Evolutionary conservation across 2,797 vertebrate genomes (phyloP).

Genomic region (Coregonus suidteri): DNA sequence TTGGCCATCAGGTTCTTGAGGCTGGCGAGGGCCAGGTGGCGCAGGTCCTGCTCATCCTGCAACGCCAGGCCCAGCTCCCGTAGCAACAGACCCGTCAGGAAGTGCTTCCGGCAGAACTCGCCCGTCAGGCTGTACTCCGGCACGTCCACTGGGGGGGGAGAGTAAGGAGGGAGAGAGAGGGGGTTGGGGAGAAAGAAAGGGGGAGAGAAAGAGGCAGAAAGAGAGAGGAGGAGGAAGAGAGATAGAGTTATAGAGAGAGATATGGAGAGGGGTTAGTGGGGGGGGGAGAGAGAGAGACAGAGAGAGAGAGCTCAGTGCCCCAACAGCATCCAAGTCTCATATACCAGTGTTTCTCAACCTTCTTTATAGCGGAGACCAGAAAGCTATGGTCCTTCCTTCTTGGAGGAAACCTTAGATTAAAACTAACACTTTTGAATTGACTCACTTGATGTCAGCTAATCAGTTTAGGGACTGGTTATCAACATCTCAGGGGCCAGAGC

Average conservation of each 20-base stretch:
- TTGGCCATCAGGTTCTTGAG: conserved; percentile 98
- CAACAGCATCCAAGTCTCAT: not conserved
- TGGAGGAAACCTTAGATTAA: not conserved
- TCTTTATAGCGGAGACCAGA: not conserved
- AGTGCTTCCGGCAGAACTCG: conserved; percentile 97
- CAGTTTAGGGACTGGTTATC: too few relatives aligned
- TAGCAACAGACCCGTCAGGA: conserved; percentile 91
- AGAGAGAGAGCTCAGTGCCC: not conserved
- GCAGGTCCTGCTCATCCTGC: conserved; percentile 95
- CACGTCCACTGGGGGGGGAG: conserved; percentile 70
- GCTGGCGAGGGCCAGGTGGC: conserved; percentile 91
- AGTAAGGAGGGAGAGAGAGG: too few relatives aligned
- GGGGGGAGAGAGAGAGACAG: not conserved
- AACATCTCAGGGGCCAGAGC: too few relatives aligned
- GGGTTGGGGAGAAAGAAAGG: not conserved
- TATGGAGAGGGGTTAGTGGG: too few relatives aligned
- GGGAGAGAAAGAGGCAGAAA: not conserved
- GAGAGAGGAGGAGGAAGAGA: conserved; percentile 1
- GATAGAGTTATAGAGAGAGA: conserved; percentile 5
- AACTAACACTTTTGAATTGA: not conserved
- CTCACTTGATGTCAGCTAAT: too few relatives aligned
- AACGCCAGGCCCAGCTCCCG: conserved; percentile 94
- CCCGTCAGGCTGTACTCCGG: conserved; percentile 96
- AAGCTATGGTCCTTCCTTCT: not conserved
- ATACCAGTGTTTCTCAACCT: not conserved